Conservation (phyloP, 2,888 invertebrate genomes). For the Oasisia sp. region DNA sequence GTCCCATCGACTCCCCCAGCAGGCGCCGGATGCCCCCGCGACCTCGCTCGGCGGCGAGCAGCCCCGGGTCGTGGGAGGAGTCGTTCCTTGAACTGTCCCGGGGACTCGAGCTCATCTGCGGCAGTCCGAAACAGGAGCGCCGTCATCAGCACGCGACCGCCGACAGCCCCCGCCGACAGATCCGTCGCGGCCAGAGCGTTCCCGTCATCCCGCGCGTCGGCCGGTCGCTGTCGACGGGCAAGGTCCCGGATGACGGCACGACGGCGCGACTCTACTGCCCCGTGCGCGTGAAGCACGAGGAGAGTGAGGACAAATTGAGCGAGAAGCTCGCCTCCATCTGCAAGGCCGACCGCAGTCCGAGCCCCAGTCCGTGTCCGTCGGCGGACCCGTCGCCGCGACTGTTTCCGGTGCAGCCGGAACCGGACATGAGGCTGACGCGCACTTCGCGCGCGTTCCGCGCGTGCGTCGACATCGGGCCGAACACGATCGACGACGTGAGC, state of each 20-base stretch:
- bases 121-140: slow-evolving; percentile 26
- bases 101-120: slow-evolving; percentile 30
- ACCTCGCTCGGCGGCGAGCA: slow-evolving; percentile 24
- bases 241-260: background rate
- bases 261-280: slow-evolving; percentile 23
- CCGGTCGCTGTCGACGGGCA: background rate
- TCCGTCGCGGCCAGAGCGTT: slow-evolving; percentile 8
- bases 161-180: background rate
- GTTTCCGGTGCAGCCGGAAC: background rate
- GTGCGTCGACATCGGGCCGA: background rate
- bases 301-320: slow-evolving; percentile 31
- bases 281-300: slow-evolving; percentile 27
- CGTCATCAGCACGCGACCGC: background rate
- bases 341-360: slow-evolving; percentile 25
- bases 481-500: background rate
- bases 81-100: slow-evolving; percentile 28
- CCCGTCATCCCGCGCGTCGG: background rate
- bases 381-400: background rate
- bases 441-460: background rate
- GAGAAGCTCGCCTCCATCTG: slow-evolving; percentile 32
- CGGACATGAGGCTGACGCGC: background rate
- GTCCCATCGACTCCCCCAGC: background rate
- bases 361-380: slow-evolving; percentile 19
- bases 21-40: slow-evolving; percentile 9
- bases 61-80: slow-evolving; percentile 31